These are phyloP conservation scores for Mesitornis unicolor DNA, from an alignment of 2,113 vertebrate species.

Conservation along the genomic window DNA sequence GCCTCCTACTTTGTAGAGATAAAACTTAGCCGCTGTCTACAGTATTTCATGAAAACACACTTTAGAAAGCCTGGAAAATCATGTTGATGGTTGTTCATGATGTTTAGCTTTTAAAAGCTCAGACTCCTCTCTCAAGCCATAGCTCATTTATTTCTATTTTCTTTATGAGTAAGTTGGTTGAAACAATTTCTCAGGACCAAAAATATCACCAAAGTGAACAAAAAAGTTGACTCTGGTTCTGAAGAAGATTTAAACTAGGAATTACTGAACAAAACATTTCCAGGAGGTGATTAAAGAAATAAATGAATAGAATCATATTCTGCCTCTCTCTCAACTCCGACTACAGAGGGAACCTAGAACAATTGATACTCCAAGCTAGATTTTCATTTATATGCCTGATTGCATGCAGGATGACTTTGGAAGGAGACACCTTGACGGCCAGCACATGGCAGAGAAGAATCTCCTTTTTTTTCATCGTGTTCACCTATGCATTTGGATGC, in stretches of 20 bases:
- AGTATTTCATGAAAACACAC: not conserved
- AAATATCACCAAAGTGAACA: not conserved
- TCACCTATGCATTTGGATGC: not conserved
- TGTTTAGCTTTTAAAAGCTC: not conserved
- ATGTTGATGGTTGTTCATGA: not conserved
- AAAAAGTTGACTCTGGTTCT: not conserved
- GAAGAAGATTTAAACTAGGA: not conserved
- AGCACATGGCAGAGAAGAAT: not conserved
- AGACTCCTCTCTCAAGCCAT: not conserved
- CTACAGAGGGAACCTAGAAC: not conserved
- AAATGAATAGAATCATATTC: not conserved
- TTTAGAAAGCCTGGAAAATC: not conserved
- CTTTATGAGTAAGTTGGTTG: not conserved
- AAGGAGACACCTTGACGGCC: not conserved
- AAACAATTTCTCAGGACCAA: not conserved
- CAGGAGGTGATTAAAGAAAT: not conserved
- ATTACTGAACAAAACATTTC: not conserved
- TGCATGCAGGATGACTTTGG: not conserved
- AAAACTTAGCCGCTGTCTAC: not conserved
- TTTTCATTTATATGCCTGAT: not conserved
- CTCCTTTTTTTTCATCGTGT: not conserved
- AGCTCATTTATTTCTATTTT: not conserved
- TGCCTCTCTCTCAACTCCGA: not conserved
- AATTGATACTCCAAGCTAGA: not conserved
- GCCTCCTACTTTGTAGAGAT: rapidly evolving